These are phyloP conservation scores for Onthophagus taurus DNA, from an alignment of 1,140 invertebrate genomes.

Conservation along the genomic window DNA sequence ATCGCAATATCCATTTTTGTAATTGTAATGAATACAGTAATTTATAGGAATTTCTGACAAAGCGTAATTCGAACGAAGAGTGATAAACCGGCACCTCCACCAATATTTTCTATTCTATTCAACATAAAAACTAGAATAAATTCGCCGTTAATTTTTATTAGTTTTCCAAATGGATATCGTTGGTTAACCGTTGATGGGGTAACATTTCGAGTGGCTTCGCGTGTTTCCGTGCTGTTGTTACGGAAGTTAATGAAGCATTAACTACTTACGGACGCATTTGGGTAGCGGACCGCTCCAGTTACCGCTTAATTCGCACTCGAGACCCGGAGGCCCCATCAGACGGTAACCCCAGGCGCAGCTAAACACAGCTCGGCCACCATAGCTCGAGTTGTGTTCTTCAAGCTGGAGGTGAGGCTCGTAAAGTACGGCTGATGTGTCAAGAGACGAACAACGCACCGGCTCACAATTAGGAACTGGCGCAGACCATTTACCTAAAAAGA, in stretches of 20 bases:
- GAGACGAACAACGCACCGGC: constrained; percentile 59
- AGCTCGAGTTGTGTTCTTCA: constrained; percentile 53
- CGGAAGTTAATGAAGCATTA: neutral
- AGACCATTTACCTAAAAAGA: constrained; percentile 61
- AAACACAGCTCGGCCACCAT: constrained; percentile 63
- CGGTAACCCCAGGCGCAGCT: constrained; percentile 73
- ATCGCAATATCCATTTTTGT: too few species aligned
- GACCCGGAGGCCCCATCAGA: constrained; percentile 57
- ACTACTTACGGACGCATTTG: constrained; percentile 55
- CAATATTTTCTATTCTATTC: too few species aligned
- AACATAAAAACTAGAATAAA: too few species aligned
- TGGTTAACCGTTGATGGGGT: too few species aligned
- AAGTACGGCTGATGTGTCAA: constrained; percentile 44
- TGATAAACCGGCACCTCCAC: too few species aligned
- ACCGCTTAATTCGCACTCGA: constrained; percentile 67
- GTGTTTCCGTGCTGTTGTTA: too few species aligned
- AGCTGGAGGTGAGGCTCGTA: constrained; percentile 45
- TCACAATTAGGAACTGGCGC: constrained; percentile 58
- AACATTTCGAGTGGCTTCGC: too few species aligned
- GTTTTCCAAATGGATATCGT: too few species aligned
- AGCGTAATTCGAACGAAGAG: too few species aligned
- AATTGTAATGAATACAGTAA: too few species aligned
- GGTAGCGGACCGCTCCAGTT: constrained; percentile 69
- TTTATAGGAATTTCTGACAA: too few species aligned
- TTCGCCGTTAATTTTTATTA: too few species aligned